Percentiles rank a stretch among this genome's conserved stretches.
phyloP scores from a whole-genome alignment of 2,888 invertebrate genomes.

The Hedychridium roseum region DNA sequence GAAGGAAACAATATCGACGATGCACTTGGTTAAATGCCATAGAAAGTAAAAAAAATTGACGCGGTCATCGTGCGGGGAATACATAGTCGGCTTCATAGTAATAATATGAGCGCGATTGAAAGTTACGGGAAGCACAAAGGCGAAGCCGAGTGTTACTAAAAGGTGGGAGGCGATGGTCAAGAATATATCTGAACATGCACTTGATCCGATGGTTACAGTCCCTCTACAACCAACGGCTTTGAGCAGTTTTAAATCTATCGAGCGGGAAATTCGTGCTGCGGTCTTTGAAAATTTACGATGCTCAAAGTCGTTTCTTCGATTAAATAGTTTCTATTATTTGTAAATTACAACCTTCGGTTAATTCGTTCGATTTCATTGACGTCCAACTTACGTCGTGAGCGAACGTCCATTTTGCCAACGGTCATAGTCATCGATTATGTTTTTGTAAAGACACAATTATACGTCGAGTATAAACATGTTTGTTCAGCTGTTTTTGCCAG shows the following conservation, averaged over 20 bases:
- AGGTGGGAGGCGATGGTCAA: constrained; percentile 36
- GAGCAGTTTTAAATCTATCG: background rate
- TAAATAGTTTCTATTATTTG: too few relatives aligned
- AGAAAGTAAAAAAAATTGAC: too few relatives aligned
- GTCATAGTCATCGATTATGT: background rate
- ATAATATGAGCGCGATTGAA: constrained; percentile 15
- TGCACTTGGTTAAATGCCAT: too few relatives aligned
- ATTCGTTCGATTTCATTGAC: too few relatives aligned
- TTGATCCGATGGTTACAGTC: constrained; percentile 38
- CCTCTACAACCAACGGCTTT: constrained; percentile 7
- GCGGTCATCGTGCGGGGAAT: too few relatives aligned
- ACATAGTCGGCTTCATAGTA: background rate
- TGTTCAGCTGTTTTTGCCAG: too few relatives aligned
- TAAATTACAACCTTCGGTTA: too few relatives aligned
- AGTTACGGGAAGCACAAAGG: constrained; percentile 11
- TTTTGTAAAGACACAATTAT: background rate
- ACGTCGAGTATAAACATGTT: background rate
- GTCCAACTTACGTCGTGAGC: too few relatives aligned
- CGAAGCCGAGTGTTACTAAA: constrained; percentile 13
- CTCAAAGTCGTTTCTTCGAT: too few relatives aligned
- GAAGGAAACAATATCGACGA: background rate
- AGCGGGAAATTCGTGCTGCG: too few relatives aligned
- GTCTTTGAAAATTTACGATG: too few relatives aligned
- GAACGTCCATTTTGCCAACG: background rate
- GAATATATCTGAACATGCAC: constrained; percentile 45